Evolutionary conservation across 2,888 invertebrate species (phyloP).

Genomic region (Allacma fusca): DNA sequence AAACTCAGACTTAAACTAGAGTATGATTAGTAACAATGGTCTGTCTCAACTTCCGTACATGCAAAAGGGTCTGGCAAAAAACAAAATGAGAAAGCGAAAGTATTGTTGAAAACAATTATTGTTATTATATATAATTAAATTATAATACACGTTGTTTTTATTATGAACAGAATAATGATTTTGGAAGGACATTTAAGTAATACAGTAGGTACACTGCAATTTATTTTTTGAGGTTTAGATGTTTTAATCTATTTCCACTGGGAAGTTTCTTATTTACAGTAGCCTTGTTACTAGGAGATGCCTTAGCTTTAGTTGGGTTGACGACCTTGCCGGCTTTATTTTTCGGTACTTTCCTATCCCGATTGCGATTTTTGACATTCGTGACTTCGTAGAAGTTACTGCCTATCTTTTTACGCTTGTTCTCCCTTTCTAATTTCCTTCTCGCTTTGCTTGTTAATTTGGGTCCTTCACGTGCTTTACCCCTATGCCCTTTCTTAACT

Average conservation of each 20-base stretch:
- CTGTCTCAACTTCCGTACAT: too few species aligned
- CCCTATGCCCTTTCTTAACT: slow-evolving; percentile 75
- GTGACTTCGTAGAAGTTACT: slow-evolving; percentile 88
- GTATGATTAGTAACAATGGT: too few species aligned
- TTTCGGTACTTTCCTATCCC: slow-evolving; percentile 69
- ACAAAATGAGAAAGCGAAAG: too few species aligned
- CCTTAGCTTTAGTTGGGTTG: neutral
- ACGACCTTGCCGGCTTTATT: neutral
- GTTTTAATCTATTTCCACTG: slow-evolving; percentile 2
- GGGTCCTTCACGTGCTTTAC: slow-evolving; percentile 66
- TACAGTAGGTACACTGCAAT: too few species aligned
- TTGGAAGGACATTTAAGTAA: too few species aligned
- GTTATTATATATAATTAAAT: too few species aligned
- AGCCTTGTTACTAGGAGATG: neutral
- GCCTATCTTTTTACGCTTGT: slow-evolving; percentile 81
- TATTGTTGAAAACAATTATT: too few species aligned
- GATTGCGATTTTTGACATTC: slow-evolving; percentile 88
- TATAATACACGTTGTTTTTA: too few species aligned
- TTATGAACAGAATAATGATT: too few species aligned
- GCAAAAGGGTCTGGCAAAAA: too few species aligned
- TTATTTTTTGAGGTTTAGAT: neutral
- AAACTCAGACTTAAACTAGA: too few species aligned
- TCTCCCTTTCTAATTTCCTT: slow-evolving; percentile 76
- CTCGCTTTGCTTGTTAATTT: slow-evolving; percentile 75
- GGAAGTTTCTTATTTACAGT: neutral